Evolutionary conservation across 2,888 invertebrate species (phyloP), one percentile per base, ranked within the genome.

Genomic region (Drosophila cyrtoloma): DNA sequence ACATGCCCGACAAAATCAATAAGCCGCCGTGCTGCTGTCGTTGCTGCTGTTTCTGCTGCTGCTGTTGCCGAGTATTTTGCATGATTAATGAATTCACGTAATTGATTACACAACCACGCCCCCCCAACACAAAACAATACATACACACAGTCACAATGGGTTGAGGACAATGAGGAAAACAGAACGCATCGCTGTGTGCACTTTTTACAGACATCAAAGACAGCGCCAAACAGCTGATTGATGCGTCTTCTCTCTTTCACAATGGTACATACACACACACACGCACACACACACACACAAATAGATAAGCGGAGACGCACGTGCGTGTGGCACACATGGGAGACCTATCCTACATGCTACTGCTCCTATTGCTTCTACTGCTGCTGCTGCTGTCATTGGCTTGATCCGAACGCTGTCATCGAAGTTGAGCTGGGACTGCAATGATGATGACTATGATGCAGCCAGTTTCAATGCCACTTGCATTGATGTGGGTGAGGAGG

Each of bases 21-120:
- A 87, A 83, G 64, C 67, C 60, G 67, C 71, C 9, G 35, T 32
- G 58, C 22, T 60, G 59, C 47, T 50, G 7, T 51, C 44, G 39
- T 37, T 59, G 51, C 55, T 52, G 71, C 69, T 75, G 22, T n/a
- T 44, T 42, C 14, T 44, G 56, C 53, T 57, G 52, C 44, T 44
- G 69, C 71, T 76, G 26, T 58, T 58, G 69, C 71, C 50, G 75
- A 75, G 74, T 85, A 87, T 89, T 88, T 79, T 89, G 89, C 88
- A 89, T 89, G 88, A 88, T 88, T 89, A 88, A 88, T 88, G 88
- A 86, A 89, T 77, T 79, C 79, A 79, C 71, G 76, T 88, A 89
- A 88, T 89, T 88, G 89, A 88, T 89, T 85, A 84, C 73, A 82
- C 44, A 79, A 72, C 73, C 78, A 77, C 79, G 69, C 77, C 77